Conservation (phyloP, 2,888 invertebrate genomes). For the Pristionchus arcanus region DNA sequence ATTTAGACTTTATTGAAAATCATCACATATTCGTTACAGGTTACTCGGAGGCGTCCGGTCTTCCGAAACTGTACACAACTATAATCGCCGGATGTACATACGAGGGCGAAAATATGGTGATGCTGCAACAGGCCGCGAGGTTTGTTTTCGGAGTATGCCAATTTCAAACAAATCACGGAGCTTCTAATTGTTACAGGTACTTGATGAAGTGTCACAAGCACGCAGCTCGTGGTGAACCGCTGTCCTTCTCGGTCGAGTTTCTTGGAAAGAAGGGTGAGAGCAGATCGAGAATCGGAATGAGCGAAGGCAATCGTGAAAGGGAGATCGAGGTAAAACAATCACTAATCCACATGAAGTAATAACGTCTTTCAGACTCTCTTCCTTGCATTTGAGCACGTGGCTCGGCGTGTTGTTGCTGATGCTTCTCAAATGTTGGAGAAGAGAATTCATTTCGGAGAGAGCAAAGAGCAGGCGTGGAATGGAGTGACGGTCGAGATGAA, state of each 20-base stretch:
- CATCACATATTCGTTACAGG: not conserved
- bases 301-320: not conserved
- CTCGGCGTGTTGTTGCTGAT: not conserved
- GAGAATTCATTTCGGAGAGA: constrained; percentile 1
- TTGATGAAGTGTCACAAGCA: constrained; percentile 84
- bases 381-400: constrained; percentile 16
- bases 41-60: constrained; percentile 82
- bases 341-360: not conserved
- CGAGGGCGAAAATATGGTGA: constrained; percentile 96
- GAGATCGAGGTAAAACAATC: not conserved
- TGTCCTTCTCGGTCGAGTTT: constrained; percentile 64
- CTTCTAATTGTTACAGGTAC: constrained; percentile 83
- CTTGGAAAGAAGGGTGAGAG: constrained; percentile 58
- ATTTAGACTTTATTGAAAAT: too few relatives aligned
- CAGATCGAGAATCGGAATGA: constrained; percentile 58
- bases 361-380: not conserved
- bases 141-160: not conserved
- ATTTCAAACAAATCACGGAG: not conserved
- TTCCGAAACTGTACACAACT: constrained; percentile 87
- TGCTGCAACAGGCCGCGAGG: constrained; percentile 90
- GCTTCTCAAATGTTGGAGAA: not conserved
- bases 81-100: constrained; percentile 93
- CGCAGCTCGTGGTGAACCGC: constrained; percentile 66
- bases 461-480: constrained; percentile 45
- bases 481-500: constrained; percentile 51